Base-by-base conservation (phyloP, 2,888 invertebrate species). In the Altica lythri region DNA sequence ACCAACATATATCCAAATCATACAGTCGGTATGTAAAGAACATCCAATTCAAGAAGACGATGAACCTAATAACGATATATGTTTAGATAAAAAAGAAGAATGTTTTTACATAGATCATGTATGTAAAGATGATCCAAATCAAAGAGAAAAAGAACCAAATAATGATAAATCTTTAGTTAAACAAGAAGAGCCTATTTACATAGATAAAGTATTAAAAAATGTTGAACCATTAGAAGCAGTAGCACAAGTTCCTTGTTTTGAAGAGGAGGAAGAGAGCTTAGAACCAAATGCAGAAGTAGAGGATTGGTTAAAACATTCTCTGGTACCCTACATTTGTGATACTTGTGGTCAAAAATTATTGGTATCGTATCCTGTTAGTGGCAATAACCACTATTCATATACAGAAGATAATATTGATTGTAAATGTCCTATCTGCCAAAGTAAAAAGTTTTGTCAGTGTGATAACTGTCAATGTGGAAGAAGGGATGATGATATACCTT, bases 321-420 rank as follows among this genome's bases (percentile, higher is more conserved):
- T 57, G 22, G 51, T 66, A 18, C 62, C 59, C 8, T 62, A 62
- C 16, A 46, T 49, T n/a, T 58, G 63, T 25, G 32, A 51, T 22
- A 58, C 57, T 16, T 62, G 59, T 19, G 46, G 53, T 0, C 48
- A 55, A 10, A 48, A 57, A 17, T 49, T 60, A 5, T 38, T 67
- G 13, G 60, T 66, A 4, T 55, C 64, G 4, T 66, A 68, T 40
- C 67, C 67, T 4, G 47, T 64, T 9, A 35, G 40, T 13, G 19
- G 32, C 2, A 12, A 32, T 18, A n/a, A 8, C 10, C 1, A 9
- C 8, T 12, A 35, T 9, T 8, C 18, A n/a, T 14, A 49, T 35
- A 10, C 30, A 2, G 29, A 37, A n/a, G 38, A 53, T 13, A 13
- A 47, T 2, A 16, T 19, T 1, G 19, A 25, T 6, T 10, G 8